Evolutionary conservation across 2,797 vertebrate genomes (phyloP).

Genomic region (Tragelaphus oryx): DNA sequence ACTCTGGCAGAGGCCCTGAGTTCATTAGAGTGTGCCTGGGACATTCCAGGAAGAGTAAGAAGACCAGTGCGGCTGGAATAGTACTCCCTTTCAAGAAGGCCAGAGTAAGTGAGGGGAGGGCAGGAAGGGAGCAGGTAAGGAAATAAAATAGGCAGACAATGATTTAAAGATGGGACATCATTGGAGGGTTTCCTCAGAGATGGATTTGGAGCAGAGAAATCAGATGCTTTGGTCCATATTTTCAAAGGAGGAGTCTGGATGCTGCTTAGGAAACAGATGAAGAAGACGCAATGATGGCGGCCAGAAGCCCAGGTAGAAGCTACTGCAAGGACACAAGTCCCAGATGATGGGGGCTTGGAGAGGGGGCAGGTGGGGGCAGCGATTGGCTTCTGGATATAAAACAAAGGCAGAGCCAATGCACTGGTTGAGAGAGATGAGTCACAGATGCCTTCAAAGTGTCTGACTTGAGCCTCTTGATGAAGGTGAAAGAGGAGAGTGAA

Average conservation of each 20-base stretch:
- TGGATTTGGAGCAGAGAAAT: neutral
- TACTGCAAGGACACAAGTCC: rapidly evolving
- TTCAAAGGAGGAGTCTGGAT: neutral
- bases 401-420: neutral
- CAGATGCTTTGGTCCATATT: neutral
- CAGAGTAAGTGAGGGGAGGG: neutral
- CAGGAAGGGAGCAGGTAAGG: neutral
- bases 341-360: rapidly evolving
- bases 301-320: neutral
- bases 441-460: neutral
- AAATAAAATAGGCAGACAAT: neutral
- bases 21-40: rapidly evolving
- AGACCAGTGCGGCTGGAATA: rapidly evolving
- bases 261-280: neutral
- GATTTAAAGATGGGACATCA: neutral
- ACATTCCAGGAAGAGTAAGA: neutral
- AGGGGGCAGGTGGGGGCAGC: rapidly evolving
- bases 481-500: neutral
- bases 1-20: neutral
- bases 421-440: neutral
- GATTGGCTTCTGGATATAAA: neutral
- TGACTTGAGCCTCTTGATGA: neutral
- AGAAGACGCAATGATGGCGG: rapidly evolving
- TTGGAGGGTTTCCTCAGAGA: neutral
- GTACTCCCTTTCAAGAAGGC: neutral